These are phyloP conservation scores for Rhineura floridana DNA, from an alignment of 2,113 vertebrate species.

Conservation along the genomic window DNA sequence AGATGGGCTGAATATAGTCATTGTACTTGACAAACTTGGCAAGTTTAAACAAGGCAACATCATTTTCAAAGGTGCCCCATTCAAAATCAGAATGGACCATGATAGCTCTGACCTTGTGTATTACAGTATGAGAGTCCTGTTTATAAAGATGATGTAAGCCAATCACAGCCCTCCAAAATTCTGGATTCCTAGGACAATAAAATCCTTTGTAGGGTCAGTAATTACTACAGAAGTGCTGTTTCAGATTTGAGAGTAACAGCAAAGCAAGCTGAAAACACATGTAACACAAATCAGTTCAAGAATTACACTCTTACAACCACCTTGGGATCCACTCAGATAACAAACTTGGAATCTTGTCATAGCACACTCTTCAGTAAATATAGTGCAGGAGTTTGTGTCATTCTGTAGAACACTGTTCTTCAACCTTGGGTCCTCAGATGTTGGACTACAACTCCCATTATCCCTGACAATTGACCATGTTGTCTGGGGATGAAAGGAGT, in stretches of 20 bases:
- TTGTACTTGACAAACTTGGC: conserved; percentile 34
- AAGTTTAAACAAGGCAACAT: conserved; percentile 14
- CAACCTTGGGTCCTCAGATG: no score
- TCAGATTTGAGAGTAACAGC: background rate
- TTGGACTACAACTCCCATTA: no score
- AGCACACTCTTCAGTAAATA: no score
- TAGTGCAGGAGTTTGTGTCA: background rate
- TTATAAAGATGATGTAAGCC: background rate
- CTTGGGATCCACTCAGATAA: no score
- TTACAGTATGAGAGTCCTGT: background rate
- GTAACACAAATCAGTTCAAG: no score
- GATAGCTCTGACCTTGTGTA: background rate
- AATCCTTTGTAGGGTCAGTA: background rate
- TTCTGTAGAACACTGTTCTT: no score
- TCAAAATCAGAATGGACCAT: background rate
- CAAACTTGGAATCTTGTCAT: no score
- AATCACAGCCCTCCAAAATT: conserved; percentile 11
- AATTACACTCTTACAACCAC: no score
- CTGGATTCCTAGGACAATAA: conserved; percentile 11
- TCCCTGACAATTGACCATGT: no score
- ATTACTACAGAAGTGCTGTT: background rate
- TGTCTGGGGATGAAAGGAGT: no score
- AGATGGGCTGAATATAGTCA: conserved; percentile 58
- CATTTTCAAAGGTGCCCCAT: background rate
- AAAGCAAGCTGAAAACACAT: no score